phyloP scores from a whole-genome alignment of 2,797 vertebrate genomes.

The Sebastes paucispinis region DNA sequence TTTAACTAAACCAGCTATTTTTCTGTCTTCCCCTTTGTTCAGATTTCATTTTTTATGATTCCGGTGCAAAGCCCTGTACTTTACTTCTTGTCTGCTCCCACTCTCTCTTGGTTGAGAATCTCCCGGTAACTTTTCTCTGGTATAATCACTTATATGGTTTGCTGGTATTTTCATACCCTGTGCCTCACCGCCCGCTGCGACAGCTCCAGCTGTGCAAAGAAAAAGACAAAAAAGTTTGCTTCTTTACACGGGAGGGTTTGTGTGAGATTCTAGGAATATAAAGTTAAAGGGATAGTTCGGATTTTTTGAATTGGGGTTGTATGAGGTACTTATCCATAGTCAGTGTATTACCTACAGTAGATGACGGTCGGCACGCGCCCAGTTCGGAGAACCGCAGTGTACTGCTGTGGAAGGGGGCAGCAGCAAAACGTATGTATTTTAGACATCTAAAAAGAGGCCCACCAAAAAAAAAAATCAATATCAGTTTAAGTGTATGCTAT shows the following conservation, averaged over 20 bases:
- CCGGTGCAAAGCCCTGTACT: not conserved
- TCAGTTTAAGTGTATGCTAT: not conserved
- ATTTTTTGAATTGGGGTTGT: not conserved
- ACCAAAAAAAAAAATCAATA: too few species aligned
- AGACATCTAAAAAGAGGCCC: not conserved
- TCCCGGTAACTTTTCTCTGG: conserved; percentile 11
- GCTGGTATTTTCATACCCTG: conserved; percentile 45
- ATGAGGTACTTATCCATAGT: not conserved
- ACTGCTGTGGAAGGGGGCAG: not conserved
- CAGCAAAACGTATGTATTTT: not conserved
- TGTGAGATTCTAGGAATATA: conserved; percentile 33
- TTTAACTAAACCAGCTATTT: not conserved
- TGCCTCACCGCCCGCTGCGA: conserved; percentile 38
- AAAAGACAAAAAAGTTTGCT: conserved; percentile 18
- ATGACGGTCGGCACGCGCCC: not conserved
- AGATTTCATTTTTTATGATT: conserved; percentile 21
- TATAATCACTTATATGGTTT: conserved; percentile 39
- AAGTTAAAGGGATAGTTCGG: conserved; percentile 7
- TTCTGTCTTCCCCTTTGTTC: not conserved
- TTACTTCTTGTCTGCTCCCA: conserved; percentile 7
- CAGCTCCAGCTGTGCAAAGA: conserved; percentile 27
- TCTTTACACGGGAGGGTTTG: conserved; percentile 27
- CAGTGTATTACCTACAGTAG: not conserved
- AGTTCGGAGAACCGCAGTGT: not conserved
- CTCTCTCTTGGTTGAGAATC: conserved; percentile 11